Evolutionary conservation across 2,888 invertebrate genomes (phyloP).

Genomic region (Stegophylla sp.): DNA sequence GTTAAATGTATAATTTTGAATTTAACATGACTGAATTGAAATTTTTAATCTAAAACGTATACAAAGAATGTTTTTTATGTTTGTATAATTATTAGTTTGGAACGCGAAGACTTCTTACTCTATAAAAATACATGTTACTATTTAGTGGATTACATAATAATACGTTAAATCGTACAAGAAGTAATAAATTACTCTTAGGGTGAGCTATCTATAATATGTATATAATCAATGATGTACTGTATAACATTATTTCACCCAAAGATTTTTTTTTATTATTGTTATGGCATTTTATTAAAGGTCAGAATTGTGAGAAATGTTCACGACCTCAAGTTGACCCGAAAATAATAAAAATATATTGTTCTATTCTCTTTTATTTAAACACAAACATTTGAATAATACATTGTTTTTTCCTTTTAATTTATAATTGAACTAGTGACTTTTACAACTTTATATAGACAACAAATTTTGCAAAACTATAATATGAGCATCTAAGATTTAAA

Average conservation of each 20-base stretch:
- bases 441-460: no score
- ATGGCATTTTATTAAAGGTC: conserved; percentile 53
- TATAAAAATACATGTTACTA: neutral
- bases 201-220: conserved; percentile 6
- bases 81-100: no score
- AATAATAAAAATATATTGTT: neutral
- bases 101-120: no score
- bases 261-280: neutral
- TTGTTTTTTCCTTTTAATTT: neutral
- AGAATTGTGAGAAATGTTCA: conserved; percentile 10
- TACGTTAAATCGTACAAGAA: neutral
- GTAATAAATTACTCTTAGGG: neutral
- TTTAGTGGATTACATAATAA: neutral
- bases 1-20: no score
- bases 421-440: no score
- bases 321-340: conserved; percentile 3
- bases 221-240: neutral
- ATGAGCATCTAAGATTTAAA: no score
- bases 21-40: no score
- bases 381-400: neutral
- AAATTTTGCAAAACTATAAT: no score
- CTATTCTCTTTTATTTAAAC: neutral
- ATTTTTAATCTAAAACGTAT: no score
- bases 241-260: neutral
- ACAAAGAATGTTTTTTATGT: no score